These are phyloP conservation scores for Drosophila mulleri DNA, from an alignment of 2,888 invertebrate genomes.

Conservation along the genomic window DNA sequence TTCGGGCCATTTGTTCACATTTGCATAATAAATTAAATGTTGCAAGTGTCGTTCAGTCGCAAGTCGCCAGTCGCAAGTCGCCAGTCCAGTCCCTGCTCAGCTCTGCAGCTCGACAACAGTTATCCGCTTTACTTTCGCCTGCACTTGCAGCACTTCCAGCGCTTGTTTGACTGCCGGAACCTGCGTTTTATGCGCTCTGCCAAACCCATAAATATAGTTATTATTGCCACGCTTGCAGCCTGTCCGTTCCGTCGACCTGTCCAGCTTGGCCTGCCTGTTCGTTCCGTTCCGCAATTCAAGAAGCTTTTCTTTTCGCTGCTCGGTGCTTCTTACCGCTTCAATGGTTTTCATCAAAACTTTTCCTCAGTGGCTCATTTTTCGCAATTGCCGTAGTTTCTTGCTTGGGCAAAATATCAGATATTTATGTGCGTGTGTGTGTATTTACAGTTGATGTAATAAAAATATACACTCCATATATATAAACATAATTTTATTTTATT, in stretches of 20 bases:
- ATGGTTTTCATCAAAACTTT: constrained; percentile 54
- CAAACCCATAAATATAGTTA: constrained; percentile 73
- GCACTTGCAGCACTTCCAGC: constrained; percentile 22
- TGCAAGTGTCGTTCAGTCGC: constrained; percentile 74
- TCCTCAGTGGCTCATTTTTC: constrained; percentile 17
- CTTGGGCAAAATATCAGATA: background rate
- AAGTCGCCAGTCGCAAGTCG: background rate
- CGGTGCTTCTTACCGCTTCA: constrained; percentile 42
- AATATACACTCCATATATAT: background rate
- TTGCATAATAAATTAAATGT: constrained; percentile 81
- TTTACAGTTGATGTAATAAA: background rate
- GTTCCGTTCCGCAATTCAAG: constrained; percentile 15
- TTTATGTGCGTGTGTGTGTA: background rate
- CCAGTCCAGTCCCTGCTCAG: constrained; percentile 49
- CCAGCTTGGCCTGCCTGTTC: constrained; percentile 3
- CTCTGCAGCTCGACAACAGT: constrained; percentile 46
- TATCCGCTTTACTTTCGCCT: constrained; percentile 37
- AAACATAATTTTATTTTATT: background rate
- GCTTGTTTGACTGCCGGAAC: constrained; percentile 50
- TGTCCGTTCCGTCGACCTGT: constrained; percentile 34
- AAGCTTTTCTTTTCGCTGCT: constrained; percentile 32
- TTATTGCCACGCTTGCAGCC: constrained; percentile 66
- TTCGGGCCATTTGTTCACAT: constrained; percentile 77
- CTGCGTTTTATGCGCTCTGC: constrained; percentile 71
- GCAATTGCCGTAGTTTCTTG: constrained; percentile 42